Evolutionary conservation across 1,140 invertebrate genomes (phyloP).

Genomic region (Arctopsyche grandis): DNA sequence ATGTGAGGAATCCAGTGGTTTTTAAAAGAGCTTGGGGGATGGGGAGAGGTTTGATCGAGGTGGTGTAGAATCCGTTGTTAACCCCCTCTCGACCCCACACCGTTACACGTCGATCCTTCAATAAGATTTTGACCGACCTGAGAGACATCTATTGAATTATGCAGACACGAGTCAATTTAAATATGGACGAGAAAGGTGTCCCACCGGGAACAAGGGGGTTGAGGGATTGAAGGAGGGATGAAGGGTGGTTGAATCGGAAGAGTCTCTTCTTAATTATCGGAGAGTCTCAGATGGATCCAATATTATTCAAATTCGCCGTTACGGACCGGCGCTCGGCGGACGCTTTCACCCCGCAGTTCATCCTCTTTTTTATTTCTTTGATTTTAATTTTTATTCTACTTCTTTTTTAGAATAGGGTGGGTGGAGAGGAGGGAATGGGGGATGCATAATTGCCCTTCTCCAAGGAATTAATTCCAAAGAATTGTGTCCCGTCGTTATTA

Average conservation of each 20-base stretch:
- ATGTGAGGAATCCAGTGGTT: neutral
- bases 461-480: conserved; percentile 53
- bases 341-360: conserved; percentile 18
- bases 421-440: neutral
- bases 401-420: neutral
- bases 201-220: neutral
- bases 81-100: neutral
- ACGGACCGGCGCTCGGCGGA: conserved; percentile 39
- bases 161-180: conserved; percentile 55
- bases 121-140: neutral
- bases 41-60: neutral
- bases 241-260: conserved; percentile 40
- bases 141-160: conserved; percentile 53
- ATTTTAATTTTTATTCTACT: conserved; percentile 54
- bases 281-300: conserved; percentile 50
- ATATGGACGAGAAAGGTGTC: conserved; percentile 38
- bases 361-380: conserved; percentile 53
- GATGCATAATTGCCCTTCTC: conserved; percentile 53
- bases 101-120: neutral
- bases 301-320: conserved; percentile 53
- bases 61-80: neutral
- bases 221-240: too few species aligned
- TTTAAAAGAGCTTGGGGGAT: conserved; percentile 39
- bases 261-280: conserved; percentile 54
- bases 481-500: conserved; percentile 41